Evolutionary conservation across 2,888 invertebrate species (phyloP), one percentile per base, ranked within the genome.

Genomic region (Eilema griseolum): DNA sequence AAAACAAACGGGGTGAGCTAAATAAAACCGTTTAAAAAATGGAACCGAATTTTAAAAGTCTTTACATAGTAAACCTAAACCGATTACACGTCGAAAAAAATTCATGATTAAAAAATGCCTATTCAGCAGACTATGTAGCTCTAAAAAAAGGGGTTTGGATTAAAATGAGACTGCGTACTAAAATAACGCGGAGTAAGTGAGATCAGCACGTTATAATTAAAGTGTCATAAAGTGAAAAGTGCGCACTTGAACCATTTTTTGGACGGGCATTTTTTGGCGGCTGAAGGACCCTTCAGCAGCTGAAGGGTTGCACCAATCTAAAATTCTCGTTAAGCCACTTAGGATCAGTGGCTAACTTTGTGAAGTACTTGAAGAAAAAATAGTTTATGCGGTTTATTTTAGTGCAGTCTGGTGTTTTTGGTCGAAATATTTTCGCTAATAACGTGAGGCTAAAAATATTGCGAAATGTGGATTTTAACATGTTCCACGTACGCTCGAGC

Each of bases 291-390:
- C 59, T 71, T 33, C 41, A 68, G 37, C n/a, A 71, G 72, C 24
- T 74, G 67, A 61, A 82, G 81, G 56, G 67, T 24, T 59, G 63
- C 61, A 69, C 64, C 61, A 71, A 67, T 70, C 61, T 61, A 65
- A 33, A 26, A 56, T 41, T 61, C 61, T 72, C 26, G 52, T 70
- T 23, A 69, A 64, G 41, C 26, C 41, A 41, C 62, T 20, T 41
- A 20, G 24, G 16, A 24, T 62, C 14, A 62, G 62, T 11, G 41
- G n/a, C 16, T 26, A 62, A 37, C 26, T 62, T 41, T 62, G 20
- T 62, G 16, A 41, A 62, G 41, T 62, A 26, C 12, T 26, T 62
- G 8, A 3, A 26, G 10, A 24, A 62, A 41, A 26, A 26, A 7
- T 23, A 12, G 2, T 37, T 62, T 16, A 37, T 16, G 10, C 24